A percentile compares a stretch with the other conserved stretches of the same genome.
Conservation (phyloP, 2,888 invertebrate species). For the Neoascia interrupta region DNA sequence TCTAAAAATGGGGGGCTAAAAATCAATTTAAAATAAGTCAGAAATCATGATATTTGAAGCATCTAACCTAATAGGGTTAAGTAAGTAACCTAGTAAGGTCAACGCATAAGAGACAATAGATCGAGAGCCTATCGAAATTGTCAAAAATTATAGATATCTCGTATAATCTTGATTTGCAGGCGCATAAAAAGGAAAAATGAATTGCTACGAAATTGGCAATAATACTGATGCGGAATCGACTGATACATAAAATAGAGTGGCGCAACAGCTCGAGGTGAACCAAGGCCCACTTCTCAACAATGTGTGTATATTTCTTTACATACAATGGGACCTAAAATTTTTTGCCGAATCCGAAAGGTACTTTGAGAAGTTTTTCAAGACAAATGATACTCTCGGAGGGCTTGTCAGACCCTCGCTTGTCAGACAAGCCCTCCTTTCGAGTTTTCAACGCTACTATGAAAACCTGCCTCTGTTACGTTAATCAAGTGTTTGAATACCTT, state of each 20-base stretch:
- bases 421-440: not conserved
- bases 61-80: not conserved
- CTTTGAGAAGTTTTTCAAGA: too few relatives aligned
- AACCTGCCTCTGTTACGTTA: not conserved
- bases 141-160: not conserved
- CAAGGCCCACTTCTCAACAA: too few relatives aligned
- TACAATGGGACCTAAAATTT: too few relatives aligned
- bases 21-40: too few relatives aligned
- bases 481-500: not conserved
- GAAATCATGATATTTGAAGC: not conserved
- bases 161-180: not conserved
- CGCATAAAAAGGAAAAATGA: not conserved
- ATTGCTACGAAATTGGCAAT: too few relatives aligned
- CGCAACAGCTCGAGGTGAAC: too few relatives aligned
- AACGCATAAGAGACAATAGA: not conserved
- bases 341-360: too few relatives aligned
- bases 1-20: not conserved
- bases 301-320: too few relatives aligned
- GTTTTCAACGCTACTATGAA: not conserved
- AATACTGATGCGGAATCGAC: too few relatives aligned
- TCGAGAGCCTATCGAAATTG: not conserved
- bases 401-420: not conserved
- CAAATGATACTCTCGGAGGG: too few relatives aligned
- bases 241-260: too few relatives aligned
- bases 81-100: too few relatives aligned